These are phyloP conservation scores for Sciurus niger DNA, from an alignment of 2,113 vertebrate genomes.

Conservation along the genomic window DNA sequence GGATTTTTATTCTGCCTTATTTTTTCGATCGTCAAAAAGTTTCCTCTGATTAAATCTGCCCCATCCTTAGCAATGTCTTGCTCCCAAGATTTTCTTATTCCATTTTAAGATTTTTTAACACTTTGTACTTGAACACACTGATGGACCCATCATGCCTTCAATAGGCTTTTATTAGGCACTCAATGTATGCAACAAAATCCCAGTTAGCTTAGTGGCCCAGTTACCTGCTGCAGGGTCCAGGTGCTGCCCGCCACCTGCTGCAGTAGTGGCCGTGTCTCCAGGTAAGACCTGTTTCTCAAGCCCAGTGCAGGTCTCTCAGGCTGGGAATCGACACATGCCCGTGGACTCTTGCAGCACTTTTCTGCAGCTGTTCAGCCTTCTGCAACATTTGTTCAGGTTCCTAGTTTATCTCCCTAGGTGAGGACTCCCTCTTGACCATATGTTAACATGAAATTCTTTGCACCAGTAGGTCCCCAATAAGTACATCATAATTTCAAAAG, in stretches of 20 bases:
- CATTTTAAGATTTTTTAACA: not conserved
- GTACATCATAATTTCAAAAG: not conserved
- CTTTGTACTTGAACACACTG: not conserved
- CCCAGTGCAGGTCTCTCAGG: accelerated
- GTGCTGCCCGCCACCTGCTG: too few species aligned
- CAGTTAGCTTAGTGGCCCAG: accelerated
- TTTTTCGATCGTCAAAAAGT: not conserved
- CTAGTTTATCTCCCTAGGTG: not conserved
- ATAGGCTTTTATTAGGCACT: not conserved
- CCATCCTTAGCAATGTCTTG: not conserved
- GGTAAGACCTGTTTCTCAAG: not conserved
- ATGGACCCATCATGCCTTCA: accelerated
- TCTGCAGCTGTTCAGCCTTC: not conserved
- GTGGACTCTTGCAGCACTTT: accelerated
- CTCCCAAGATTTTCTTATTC: not conserved
- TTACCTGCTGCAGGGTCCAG: not conserved
- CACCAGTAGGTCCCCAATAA: not conserved
- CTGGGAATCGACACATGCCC: too few species aligned
- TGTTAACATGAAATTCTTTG: not conserved
- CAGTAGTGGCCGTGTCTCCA: not conserved
- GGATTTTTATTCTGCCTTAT: not conserved
- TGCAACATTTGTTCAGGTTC: not conserved
- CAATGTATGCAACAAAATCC: not conserved
- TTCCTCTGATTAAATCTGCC: not conserved
- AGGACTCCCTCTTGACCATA: not conserved